Evolutionary conservation across 2,113 vertebrate genomes (phyloP).

Genomic region (Mustelus asterias): DNA sequence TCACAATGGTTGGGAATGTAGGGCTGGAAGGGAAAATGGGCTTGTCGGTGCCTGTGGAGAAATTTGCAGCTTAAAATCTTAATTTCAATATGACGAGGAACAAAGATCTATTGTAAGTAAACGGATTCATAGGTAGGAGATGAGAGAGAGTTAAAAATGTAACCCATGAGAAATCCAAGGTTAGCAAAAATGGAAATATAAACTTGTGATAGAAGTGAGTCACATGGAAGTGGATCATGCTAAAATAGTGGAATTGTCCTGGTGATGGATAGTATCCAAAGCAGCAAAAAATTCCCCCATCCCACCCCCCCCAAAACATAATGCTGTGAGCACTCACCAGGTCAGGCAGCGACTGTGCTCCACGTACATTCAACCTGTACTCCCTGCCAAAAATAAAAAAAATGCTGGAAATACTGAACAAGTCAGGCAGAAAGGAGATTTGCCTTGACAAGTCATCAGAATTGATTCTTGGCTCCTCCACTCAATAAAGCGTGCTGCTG

Average conservation of each 20-base stretch:
- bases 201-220: neutral
- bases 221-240: neutral
- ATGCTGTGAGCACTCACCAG: neutral
- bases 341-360: neutral
- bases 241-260: neutral
- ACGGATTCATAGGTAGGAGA: neutral
- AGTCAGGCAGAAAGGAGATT: neutral
- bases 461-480: neutral
- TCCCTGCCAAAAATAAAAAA: neutral
- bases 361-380: neutral
- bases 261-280: neutral
- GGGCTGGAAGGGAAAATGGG: neutral
- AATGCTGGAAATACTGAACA: neutral
- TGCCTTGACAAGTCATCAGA: neutral
- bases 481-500: neutral
- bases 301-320: neutral
- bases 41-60: neutral
- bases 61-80: neutral
- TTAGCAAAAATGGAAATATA: neutral
- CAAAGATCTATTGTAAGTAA: neutral
- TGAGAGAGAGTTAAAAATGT: neutral
- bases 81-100: neutral
- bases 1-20: too few relatives aligned
- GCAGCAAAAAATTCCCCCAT: neutral
- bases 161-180: neutral